phyloP scores from a whole-genome alignment of 2,113 vertebrate species.

The Calidris pugnax region DNA sequence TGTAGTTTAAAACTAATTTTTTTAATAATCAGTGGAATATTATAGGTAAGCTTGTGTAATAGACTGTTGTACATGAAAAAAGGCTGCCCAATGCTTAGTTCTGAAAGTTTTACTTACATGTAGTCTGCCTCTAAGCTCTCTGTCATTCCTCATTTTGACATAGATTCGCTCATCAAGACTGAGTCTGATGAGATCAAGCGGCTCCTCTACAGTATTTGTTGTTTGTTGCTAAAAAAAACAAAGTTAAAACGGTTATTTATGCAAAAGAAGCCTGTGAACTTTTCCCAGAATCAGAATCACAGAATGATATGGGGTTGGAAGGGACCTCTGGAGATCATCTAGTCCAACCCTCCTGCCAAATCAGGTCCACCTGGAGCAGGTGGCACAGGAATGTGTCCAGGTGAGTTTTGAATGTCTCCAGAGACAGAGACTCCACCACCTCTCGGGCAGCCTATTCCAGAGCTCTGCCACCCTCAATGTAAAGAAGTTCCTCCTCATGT shows the following conservation, averaged over 20 bases:
- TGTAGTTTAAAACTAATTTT: background rate
- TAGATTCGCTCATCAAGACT: conserved; percentile 97
- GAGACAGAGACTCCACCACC: too few species aligned
- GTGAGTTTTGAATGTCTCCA: too few species aligned
- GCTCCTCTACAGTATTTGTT: conserved; percentile 95
- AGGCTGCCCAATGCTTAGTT: background rate
- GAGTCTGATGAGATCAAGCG: conserved; percentile 93
- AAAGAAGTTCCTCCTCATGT: too few species aligned
- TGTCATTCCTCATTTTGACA: conserved; percentile 97
- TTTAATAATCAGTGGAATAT: background rate
- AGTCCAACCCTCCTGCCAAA: too few species aligned
- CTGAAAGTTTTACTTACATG: conserved; percentile 81
- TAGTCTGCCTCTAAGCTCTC: conserved; percentile 92
- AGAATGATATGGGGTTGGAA: too few species aligned
- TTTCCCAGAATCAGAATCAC: background rate
- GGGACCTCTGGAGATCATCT: too few species aligned
- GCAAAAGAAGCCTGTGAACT: background rate
- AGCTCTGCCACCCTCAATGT: too few species aligned
- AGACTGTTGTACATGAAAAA: background rate
- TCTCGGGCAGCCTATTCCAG: too few species aligned
- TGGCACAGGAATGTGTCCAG: too few species aligned
- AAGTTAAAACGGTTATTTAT: background rate
- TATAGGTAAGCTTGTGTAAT: background rate
- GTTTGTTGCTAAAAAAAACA: conserved; percentile 82
- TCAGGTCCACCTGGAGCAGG: too few species aligned